phyloP scores from a whole-genome alignment of 2,888 invertebrate genomes.

The Tanaodytes sp. region DNA sequence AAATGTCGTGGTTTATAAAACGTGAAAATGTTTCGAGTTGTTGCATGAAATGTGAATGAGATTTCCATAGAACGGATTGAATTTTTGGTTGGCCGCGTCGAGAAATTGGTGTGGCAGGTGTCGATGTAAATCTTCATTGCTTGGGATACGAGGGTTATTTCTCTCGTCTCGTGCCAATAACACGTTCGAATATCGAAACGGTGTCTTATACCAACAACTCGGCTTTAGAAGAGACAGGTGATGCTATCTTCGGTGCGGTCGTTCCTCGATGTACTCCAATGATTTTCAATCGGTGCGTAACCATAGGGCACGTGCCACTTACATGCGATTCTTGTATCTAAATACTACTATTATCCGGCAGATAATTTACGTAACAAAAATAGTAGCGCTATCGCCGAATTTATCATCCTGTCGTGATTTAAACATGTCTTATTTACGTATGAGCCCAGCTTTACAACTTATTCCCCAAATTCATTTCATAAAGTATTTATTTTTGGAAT shows the following conservation, averaged over 20 bases:
- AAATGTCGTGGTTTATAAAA: conserved; percentile 12
- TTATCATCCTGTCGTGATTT: too few relatives aligned
- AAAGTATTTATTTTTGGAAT: too few relatives aligned
- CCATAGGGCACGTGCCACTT: conserved; percentile 57
- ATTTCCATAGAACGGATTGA: conserved; percentile 48
- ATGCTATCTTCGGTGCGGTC: conserved; percentile 41
- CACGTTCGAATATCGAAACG: conserved; percentile 44
- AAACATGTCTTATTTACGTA: too few relatives aligned
- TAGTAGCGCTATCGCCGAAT: too few relatives aligned
- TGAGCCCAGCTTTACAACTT: too few relatives aligned
- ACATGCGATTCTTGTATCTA: conserved; percentile 31
- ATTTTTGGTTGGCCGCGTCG: conserved; percentile 51
- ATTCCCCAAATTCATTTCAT: too few relatives aligned
- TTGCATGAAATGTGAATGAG: conserved; percentile 39
- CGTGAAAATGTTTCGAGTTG: conserved; percentile 2
- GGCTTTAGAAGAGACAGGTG: conserved; percentile 52
- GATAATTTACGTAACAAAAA: too few relatives aligned
- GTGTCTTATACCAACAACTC: conserved; percentile 29
- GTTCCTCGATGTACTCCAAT: conserved; percentile 52
- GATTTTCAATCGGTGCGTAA: conserved; percentile 56
- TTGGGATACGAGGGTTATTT: conserved; percentile 48
- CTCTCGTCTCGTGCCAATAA: conserved; percentile 48
- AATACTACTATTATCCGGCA: too few relatives aligned
- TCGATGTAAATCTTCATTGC: conserved; percentile 54
- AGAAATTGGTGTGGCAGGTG: conserved; percentile 53